These are phyloP conservation scores for Parauchenoglanis ngamensis DNA, from an alignment of 2,797 vertebrate genomes.

Conservation along the genomic window DNA sequence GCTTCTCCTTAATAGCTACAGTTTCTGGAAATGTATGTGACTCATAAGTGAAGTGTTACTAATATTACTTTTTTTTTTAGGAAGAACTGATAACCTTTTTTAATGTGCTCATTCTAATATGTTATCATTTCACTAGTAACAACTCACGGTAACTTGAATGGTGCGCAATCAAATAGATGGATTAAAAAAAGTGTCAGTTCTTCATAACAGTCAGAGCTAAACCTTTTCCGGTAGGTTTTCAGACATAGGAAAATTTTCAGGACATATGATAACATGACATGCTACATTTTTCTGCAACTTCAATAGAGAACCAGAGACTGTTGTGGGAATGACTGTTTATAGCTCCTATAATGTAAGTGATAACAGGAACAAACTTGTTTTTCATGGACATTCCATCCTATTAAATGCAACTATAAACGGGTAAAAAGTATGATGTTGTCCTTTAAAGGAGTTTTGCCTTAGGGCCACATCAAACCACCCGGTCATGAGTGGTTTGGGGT, in stretches of 20 bases:
- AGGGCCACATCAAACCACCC: not conserved
- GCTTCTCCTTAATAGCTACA: not conserved
- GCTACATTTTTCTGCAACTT: not conserved
- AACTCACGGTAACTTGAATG: not conserved
- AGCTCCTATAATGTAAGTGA: not conserved
- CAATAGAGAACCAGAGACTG: not conserved
- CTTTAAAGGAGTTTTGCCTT: not conserved
- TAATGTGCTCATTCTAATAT: not conserved
- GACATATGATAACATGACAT: not conserved
- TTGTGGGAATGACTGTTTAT: not conserved
- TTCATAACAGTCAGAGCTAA: not conserved
- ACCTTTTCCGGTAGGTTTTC: not conserved
- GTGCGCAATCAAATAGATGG: not conserved
- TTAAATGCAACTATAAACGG: not conserved
- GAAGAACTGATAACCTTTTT: not conserved
- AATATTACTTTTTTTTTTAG: not conserved
- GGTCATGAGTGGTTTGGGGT: not conserved
- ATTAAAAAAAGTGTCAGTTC: not conserved
- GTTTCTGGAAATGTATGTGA: not conserved
- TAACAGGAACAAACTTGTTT: not conserved
- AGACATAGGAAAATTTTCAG: not conserved
- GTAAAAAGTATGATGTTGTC: not conserved
- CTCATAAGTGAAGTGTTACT: not conserved
- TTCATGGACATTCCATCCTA: not conserved
- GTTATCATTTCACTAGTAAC: not conserved